These are phyloP conservation scores for Tympanuchus pallidicinctus DNA, from an alignment of 2,113 vertebrate species.

Conservation along the genomic window DNA sequence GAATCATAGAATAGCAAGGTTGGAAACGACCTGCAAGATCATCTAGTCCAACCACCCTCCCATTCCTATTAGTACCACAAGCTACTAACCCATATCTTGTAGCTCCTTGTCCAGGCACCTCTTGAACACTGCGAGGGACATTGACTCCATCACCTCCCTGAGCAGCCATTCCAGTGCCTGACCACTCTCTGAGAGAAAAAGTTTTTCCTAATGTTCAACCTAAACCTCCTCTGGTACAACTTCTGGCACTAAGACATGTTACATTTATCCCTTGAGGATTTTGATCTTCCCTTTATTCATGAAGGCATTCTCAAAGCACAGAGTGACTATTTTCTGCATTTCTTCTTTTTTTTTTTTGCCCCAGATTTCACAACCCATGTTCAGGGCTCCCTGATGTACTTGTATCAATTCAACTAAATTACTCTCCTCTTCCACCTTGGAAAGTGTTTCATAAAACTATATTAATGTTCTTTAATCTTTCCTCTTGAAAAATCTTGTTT, in stretches of 20 bases:
- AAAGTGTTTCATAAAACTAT: neutral
- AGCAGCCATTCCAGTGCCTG: too few relatives aligned
- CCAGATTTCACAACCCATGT: neutral
- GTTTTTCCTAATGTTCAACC: too few relatives aligned
- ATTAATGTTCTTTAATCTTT: neutral
- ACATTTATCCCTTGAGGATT: neutral
- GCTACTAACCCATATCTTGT: too few relatives aligned
- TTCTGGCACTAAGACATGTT: neutral
- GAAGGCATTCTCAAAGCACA: neutral
- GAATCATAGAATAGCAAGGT: too few relatives aligned
- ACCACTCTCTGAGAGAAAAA: too few relatives aligned
- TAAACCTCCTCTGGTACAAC: too few relatives aligned
- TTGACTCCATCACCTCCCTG: too few relatives aligned
- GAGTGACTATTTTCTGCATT: neutral
- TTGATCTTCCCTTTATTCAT: neutral
- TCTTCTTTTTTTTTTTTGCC: neutral
- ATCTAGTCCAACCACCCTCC: too few relatives aligned
- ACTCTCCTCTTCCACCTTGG: neutral
- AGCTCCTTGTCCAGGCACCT: too few relatives aligned
- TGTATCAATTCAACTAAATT: neutral
- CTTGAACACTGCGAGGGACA: too few relatives aligned
- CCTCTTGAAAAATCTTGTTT: neutral
- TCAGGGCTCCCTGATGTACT: neutral
- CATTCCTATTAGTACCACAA: too few relatives aligned
- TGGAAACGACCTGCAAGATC: too few relatives aligned